These are phyloP conservation scores for Talpa occidentalis DNA, from an alignment of 2,113 vertebrate species.

Conservation along the genomic window DNA sequence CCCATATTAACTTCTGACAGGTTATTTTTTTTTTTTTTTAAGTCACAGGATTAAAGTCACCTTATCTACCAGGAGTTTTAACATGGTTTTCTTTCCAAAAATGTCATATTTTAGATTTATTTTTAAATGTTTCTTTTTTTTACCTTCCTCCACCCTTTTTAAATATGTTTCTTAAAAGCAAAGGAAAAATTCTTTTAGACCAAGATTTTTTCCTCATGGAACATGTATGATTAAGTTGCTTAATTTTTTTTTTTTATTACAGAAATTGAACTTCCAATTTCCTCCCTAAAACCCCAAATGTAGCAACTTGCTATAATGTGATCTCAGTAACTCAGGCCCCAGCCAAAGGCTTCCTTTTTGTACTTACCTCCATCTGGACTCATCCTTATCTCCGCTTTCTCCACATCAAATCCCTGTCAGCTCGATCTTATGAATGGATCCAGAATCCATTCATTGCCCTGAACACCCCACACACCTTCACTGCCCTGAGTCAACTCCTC, in stretches of 20 bases:
- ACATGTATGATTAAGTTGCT: background rate
- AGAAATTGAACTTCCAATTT: background rate
- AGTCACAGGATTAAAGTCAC: constrained; percentile 40
- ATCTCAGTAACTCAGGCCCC: background rate
- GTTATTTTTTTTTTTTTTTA: background rate
- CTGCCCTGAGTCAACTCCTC: background rate
- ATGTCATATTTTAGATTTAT: background rate
- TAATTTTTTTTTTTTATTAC: too few relatives aligned
- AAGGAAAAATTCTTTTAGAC: too few relatives aligned
- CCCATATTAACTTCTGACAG: constrained; percentile 18
- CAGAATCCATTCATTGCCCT: too few relatives aligned
- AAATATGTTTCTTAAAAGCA: constrained; percentile 16
- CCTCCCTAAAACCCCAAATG: background rate
- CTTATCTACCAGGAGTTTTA: background rate
- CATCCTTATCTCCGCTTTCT: background rate
- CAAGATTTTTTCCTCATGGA: background rate
- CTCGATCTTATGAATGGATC: background rate
- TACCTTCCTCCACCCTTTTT: too few relatives aligned
- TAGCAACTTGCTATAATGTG: background rate
- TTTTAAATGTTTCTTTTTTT: too few relatives aligned
- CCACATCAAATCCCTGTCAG: background rate
- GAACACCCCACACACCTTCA: background rate
- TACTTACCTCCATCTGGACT: background rate
- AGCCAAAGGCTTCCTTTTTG: background rate
- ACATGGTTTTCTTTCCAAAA: constrained; percentile 43